These are phyloP conservation scores for Solea senegalensis DNA, from an alignment of 2,113 vertebrate species.

Conservation along the genomic window DNA sequence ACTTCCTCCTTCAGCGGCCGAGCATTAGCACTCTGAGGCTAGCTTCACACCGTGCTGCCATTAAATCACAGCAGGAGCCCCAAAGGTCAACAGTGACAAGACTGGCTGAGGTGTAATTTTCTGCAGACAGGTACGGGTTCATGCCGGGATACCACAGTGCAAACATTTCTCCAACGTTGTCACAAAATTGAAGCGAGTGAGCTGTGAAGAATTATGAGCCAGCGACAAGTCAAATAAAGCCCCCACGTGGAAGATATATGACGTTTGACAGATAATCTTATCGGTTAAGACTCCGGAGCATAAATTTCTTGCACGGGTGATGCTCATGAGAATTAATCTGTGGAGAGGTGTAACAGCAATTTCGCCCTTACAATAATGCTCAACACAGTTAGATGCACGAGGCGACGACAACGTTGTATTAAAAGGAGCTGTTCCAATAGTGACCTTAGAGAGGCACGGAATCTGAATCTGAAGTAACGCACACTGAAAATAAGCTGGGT, in stretches of 20 bases:
- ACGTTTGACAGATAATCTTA: conserved; percentile 44
- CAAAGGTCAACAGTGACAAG: conserved; percentile 48
- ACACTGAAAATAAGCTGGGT: no score
- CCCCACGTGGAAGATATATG: conserved; percentile 22
- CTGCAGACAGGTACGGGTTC: conserved; percentile 35
- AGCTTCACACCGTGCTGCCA: conserved; percentile 15
- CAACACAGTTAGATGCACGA: conserved; percentile 9
- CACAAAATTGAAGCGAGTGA: conserved; percentile 25
- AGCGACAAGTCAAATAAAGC: conserved; percentile 44
- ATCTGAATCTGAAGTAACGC: background rate
- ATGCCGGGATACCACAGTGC: conserved; percentile 21
- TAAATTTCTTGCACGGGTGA: conserved; percentile 28
- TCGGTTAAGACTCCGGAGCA: conserved; percentile 14
- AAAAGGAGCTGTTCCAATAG: background rate
- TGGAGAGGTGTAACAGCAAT: conserved; percentile 10
- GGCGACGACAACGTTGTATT: background rate
- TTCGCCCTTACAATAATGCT: conserved; percentile 20
- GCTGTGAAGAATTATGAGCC: conserved; percentile 25
- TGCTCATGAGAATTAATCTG: conserved; percentile 32
- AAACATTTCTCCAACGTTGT: conserved; percentile 33
- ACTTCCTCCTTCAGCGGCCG: background rate
- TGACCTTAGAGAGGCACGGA: conserved; percentile 3
- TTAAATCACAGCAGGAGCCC: conserved; percentile 55
- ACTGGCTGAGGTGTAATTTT: conserved; percentile 35
- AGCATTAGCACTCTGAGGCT: conserved; percentile 13